Conservation (phyloP, 2,113 vertebrate species). For the Puma concolor region DNA sequence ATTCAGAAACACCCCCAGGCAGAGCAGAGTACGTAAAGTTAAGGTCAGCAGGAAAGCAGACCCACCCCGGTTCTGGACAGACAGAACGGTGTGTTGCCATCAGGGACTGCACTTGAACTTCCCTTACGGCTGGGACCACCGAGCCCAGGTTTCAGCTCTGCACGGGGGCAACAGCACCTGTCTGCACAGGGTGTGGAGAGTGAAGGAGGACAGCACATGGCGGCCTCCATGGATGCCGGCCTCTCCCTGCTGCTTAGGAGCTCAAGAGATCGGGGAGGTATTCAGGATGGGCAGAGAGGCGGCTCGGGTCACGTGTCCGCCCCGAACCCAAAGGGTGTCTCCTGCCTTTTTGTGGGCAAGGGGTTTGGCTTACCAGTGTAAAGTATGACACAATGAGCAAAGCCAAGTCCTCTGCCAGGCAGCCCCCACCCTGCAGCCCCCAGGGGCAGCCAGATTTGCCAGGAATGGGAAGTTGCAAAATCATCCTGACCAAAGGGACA, state of each 20-base stretch:
- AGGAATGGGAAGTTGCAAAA: background rate
- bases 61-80: fast-evolving
- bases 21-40: too few relatives aligned
- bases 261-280: background rate
- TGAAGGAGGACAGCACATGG: background rate
- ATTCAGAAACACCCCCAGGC: background rate
- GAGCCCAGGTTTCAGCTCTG: background rate
- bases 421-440: background rate
- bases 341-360: background rate
- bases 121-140: fast-evolving
- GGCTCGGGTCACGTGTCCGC: fast-evolving
- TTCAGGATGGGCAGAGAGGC: fast-evolving
- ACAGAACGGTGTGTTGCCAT: background rate
- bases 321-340: background rate
- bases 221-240: fast-evolving
- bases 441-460: background rate
- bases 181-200: background rate
- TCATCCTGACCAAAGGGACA: background rate
- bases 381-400: background rate
- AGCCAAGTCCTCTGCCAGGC: background rate
- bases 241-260: background rate
- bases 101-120: fast-evolving
- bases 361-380: background rate
- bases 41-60: background rate
- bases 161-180: background rate